Conservation (phyloP, 2,113 vertebrate species). For the Melanocharis versteri region DNA sequence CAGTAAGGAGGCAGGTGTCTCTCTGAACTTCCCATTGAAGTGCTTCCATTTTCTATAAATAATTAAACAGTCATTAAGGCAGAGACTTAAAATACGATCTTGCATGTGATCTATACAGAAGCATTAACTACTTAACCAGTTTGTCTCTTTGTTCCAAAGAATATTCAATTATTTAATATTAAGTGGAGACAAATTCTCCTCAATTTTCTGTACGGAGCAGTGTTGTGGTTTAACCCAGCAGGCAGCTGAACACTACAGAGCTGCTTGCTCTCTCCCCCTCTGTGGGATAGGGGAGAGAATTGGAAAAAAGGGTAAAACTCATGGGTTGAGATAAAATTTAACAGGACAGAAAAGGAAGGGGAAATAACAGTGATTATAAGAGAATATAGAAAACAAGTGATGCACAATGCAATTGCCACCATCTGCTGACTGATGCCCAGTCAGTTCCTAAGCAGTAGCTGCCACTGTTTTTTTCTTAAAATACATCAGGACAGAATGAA, state of each 20-base stretch:
- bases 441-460: not conserved
- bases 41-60: conserved; percentile 4
- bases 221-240: not conserved
- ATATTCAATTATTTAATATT: conserved; percentile 19
- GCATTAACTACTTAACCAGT: conserved; percentile 17
- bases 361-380: not conserved
- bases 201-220: not conserved
- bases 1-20: not conserved
- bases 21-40: not conserved
- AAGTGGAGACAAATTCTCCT: not conserved
- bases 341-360: not conserved
- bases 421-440: not conserved
- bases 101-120: not conserved
- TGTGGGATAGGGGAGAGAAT: not conserved
- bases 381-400: not conserved
- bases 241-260: not conserved
- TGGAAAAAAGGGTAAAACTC: not conserved
- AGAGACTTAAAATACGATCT: not conserved
- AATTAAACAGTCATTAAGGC: not conserved
- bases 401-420: not conserved
- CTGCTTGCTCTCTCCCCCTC: not conserved
- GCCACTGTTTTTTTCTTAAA: not conserved
- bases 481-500: not conserved
- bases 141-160: not conserved
- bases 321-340: not conserved